Evolutionary conservation across 2,113 vertebrate species (phyloP).

Genomic region (Mobula hypostoma): DNA sequence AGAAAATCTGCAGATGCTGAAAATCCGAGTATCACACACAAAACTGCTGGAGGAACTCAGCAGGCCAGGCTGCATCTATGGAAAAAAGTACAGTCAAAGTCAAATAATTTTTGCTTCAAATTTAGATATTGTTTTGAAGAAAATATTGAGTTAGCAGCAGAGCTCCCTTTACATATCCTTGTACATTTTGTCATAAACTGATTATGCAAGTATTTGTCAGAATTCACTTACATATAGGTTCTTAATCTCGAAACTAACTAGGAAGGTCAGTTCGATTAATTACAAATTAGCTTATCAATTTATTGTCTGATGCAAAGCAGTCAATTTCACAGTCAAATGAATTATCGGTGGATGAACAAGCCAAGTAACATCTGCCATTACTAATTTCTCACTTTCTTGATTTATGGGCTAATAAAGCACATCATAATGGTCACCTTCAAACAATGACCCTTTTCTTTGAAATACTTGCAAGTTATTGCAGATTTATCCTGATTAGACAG

Average conservation of each 20-base stretch:
- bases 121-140: background rate
- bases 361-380: constrained; percentile 43
- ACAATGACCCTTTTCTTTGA: constrained; percentile 58
- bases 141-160: background rate
- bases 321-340: constrained; percentile 64
- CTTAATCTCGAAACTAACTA: background rate
- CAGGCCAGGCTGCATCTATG: too few species aligned
- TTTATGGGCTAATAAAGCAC: constrained; percentile 70
- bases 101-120: background rate
- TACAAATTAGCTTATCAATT: constrained; percentile 68
- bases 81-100: background rate
- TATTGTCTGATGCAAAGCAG: constrained; percentile 66
- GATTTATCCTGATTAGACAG: constrained; percentile 62
- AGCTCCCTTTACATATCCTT: background rate
- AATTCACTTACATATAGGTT: background rate
- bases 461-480: constrained; percentile 62
- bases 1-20: too few species aligned
- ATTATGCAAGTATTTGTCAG: background rate
- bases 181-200: background rate
- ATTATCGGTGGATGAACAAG: background rate
- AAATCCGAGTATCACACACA: too few species aligned
- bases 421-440: constrained; percentile 77
- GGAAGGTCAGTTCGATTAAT: constrained; percentile 49
- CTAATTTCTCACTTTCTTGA: constrained; percentile 55
- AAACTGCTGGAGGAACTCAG: too few species aligned